Evolutionary conservation across 1,140 invertebrate genomes (phyloP).

Genomic region (Drosophila pruinosa): DNA sequence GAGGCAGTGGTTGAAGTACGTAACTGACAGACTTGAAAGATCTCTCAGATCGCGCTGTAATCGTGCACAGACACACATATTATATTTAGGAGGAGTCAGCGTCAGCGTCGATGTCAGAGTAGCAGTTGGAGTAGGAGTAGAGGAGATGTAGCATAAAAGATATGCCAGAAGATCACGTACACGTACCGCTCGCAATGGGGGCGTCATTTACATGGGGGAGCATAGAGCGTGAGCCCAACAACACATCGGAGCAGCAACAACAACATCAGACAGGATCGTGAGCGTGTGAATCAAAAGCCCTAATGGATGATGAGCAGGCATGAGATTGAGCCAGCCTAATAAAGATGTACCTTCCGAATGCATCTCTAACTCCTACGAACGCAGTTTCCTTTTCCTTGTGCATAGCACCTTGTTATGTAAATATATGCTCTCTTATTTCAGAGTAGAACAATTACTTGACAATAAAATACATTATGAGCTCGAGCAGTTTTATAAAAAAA

Average conservation of each 20-base stretch:
- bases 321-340: not conserved
- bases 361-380: not conserved
- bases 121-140: constrained; percentile 9
- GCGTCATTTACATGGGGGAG: constrained; percentile 73
- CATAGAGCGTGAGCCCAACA: constrained; percentile 46
- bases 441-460: not conserved
- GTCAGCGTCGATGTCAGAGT: not conserved
- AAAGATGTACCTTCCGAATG: not conserved
- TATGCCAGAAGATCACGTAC: constrained; percentile 71
- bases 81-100: constrained; percentile 22
- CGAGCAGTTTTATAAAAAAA: not conserved
- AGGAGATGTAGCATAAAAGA: constrained; percentile 66
- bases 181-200: constrained; percentile 62
- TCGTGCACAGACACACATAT: constrained; percentile 53
- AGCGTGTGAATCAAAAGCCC: constrained; percentile 65
- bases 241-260: constrained; percentile 26
- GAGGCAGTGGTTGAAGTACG: constrained; percentile 12
- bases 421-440: not conserved
- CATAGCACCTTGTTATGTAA: not conserved
- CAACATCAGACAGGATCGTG: constrained; percentile 52
- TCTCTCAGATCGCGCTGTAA: constrained; percentile 65
- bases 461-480: not conserved
- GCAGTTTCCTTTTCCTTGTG: not conserved
- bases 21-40: constrained; percentile 70
- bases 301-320: not conserved